Conservation (phyloP, 2,888 invertebrate species). For the Mactromeris polynyma region DNA sequence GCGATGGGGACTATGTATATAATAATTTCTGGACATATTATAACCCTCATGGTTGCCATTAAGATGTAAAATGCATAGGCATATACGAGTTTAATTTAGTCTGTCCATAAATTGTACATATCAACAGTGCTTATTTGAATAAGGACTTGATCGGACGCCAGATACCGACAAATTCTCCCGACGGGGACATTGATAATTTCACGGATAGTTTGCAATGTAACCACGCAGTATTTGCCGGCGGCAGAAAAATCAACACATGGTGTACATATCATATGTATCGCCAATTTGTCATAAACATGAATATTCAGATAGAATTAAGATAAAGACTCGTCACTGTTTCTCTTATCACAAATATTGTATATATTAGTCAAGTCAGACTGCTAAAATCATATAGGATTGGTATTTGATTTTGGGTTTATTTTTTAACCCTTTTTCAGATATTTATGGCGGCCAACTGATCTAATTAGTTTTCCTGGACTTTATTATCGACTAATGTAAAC, state of each 20-base stretch:
- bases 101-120: background rate
- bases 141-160: background rate
- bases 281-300: slow-evolving; percentile 29
- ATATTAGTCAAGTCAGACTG: background rate
- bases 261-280: slow-evolving; percentile 14
- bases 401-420: background rate
- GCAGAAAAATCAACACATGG: slow-evolving; percentile 35
- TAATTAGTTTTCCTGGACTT: no score
- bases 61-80: background rate
- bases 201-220: slow-evolving; percentile 8
- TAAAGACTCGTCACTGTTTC: background rate
- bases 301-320: slow-evolving; percentile 30
- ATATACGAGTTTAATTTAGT: background rate
- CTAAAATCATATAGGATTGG: background rate
- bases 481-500: no score
- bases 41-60: background rate
- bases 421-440: no score
- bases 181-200: slow-evolving; percentile 1
- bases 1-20: background rate
- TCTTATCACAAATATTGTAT: background rate
- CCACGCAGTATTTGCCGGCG: background rate
- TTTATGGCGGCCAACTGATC: no score
- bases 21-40: background rate
- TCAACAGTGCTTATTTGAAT: background rate
- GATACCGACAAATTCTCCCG: background rate